phyloP scores from a whole-genome alignment of 2,113 vertebrate genomes.

The Caretta caretta region DNA sequence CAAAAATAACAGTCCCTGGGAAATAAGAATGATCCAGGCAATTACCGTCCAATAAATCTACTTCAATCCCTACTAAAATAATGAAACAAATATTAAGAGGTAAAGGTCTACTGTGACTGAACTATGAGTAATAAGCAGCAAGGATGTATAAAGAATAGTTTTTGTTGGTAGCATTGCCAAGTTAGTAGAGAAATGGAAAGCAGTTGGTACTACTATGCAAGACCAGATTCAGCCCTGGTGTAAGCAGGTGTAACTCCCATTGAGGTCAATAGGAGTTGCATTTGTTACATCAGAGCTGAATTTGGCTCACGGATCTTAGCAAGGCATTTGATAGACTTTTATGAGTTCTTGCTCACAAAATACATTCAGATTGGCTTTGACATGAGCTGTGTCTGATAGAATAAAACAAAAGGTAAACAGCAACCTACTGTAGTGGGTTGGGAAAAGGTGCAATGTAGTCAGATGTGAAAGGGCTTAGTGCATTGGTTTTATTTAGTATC shows the following conservation, averaged over 20 bases:
- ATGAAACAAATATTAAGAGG: neutral
- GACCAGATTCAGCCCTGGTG: neutral
- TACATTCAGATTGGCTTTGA: neutral
- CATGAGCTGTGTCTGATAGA: neutral
- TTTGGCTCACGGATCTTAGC: neutral
- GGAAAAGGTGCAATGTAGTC: neutral
- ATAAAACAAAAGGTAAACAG: neutral
- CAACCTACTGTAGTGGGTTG: neutral
- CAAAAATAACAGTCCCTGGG: neutral
- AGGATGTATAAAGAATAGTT: neutral
- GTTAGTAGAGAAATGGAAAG: neutral
- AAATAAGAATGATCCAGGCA: neutral
- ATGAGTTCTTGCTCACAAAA: neutral
- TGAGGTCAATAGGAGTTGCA: neutral
- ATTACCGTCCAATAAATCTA: neutral
- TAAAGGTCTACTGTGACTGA: accelerated
- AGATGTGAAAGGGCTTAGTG: neutral
- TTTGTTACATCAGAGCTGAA: neutral
- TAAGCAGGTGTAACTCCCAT: neutral
- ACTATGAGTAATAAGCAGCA: neutral
- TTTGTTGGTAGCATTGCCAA: neutral
- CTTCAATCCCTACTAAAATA: neutral
- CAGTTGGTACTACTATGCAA: neutral
- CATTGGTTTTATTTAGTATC: neutral
- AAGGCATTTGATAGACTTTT: neutral